These are phyloP conservation scores for Penaeus japonicus DNA, from an alignment of 1,140 invertebrate species.

Conservation along the genomic window DNA sequence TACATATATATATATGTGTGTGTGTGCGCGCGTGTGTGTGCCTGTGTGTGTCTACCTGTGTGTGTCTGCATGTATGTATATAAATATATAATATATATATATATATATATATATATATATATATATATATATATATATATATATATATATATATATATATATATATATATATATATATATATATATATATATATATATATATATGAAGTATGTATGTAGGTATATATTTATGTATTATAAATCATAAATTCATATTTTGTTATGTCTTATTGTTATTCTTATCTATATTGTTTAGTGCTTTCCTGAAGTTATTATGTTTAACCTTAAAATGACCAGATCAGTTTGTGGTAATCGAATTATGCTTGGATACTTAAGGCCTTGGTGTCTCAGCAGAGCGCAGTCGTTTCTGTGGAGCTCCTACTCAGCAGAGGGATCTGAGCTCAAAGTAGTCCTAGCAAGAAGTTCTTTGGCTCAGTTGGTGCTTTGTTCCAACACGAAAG, in stretches of 20 bases:
- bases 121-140: background rate
- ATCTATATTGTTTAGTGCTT: background rate
- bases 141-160: background rate
- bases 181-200: background rate
- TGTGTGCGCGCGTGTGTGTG: background rate
- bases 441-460: too few relatives aligned
- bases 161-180: background rate
- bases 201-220: background rate
- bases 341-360: too few relatives aligned
- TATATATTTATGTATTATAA: background rate
- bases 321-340: too few relatives aligned
- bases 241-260: background rate
- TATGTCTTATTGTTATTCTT: too few relatives aligned
- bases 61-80: background rate
- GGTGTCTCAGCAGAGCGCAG: too few relatives aligned
- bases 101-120: slow-evolving; percentile 8
- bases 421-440: too few relatives aligned
- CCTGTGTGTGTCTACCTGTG: too few relatives aligned
- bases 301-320: too few relatives aligned
- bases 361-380: too few relatives aligned
- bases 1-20: slow-evolving; percentile 15
- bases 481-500: too few relatives aligned
- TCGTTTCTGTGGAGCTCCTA: too few relatives aligned
- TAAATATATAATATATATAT: background rate
- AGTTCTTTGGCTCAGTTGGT: too few relatives aligned